phyloP scores from a whole-genome alignment of 2,113 vertebrate genomes.

The Silurus glanis region DNA sequence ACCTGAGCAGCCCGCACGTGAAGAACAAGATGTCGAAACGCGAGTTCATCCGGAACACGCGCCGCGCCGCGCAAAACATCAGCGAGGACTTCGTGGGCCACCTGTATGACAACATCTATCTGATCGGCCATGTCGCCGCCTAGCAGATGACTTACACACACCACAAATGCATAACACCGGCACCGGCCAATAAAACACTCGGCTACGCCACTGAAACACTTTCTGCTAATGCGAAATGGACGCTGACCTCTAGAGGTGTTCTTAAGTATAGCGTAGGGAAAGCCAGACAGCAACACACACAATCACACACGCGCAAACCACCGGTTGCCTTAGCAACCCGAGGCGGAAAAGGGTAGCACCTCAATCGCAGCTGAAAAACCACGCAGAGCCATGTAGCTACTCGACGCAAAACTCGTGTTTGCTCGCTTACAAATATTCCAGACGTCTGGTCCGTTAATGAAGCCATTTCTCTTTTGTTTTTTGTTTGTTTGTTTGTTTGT shows the following conservation, averaged over 20 bases:
- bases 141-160: constrained; percentile 71
- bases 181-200: constrained; percentile 19
- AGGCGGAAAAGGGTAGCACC: constrained; percentile 37
- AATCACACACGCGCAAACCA: not conserved
- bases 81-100: constrained; percentile 99
- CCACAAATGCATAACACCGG: constrained; percentile 15
- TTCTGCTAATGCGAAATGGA: constrained; percentile 21
- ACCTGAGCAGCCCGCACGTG: constrained; percentile 95
- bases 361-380: constrained; percentile 15
- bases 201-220: constrained; percentile 25
- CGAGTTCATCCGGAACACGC: constrained; percentile 97
- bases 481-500: too few species aligned
- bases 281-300: not conserved
- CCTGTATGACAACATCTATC: constrained; percentile 99
- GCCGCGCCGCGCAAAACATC: constrained; percentile 92
- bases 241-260: not conserved
- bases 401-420: constrained; percentile 20
- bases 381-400: constrained; percentile 50
- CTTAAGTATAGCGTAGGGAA: not conserved
- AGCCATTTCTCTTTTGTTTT: not conserved
- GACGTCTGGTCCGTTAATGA: constrained; percentile 7
- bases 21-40: constrained; percentile 99
- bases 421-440: not conserved
- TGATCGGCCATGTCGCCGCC: constrained; percentile 96
- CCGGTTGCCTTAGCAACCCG: constrained; percentile 30